A percentile compares a stretch with the other conserved stretches of the same genome.
phyloP scores from a whole-genome alignment of 1,140 invertebrate genomes.

The Stratiolaelaps scimitus region DNA sequence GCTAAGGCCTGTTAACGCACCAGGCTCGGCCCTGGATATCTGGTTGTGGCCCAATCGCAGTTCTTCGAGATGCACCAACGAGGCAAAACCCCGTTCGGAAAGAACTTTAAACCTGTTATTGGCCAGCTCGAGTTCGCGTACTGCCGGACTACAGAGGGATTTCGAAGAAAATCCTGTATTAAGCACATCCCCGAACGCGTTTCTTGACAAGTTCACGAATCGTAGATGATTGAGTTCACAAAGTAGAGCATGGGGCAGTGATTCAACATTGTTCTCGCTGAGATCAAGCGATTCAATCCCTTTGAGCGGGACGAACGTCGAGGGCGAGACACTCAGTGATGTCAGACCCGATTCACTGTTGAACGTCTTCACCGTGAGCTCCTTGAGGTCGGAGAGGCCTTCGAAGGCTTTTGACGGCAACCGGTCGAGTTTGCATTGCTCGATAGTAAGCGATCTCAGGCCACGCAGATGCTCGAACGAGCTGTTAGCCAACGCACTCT shows the following conservation, averaged over 20 bases:
- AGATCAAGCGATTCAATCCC: conserved; percentile 58
- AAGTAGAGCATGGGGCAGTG: conserved; percentile 55
- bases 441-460: conserved; percentile 34
- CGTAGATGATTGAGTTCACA: conserved; percentile 57
- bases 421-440: conserved; percentile 34
- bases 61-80: conserved; percentile 56
- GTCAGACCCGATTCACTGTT: conserved; percentile 54
- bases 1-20: conserved; percentile 54
- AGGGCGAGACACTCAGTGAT: conserved; percentile 59
- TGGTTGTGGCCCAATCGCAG: conserved; percentile 63
- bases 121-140: conserved; percentile 55
- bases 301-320: conserved; percentile 54
- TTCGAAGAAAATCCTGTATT: neutral
- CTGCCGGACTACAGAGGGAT: neutral
- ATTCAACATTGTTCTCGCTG: conserved; percentile 65
- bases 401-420: conserved; percentile 34
- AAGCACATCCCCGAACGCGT: conserved; percentile 10
- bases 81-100: conserved; percentile 59
- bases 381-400: conserved; percentile 35
- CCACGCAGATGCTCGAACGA: conserved; percentile 35
- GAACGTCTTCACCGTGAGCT: conserved; percentile 36
- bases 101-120: conserved; percentile 61
- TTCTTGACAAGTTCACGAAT: conserved; percentile 50
- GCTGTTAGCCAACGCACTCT: conserved; percentile 48
- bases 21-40: conserved; percentile 55